Conservation (phyloP, 2,888 invertebrate species). For the Mongoloraphidia duomilia region DNA sequence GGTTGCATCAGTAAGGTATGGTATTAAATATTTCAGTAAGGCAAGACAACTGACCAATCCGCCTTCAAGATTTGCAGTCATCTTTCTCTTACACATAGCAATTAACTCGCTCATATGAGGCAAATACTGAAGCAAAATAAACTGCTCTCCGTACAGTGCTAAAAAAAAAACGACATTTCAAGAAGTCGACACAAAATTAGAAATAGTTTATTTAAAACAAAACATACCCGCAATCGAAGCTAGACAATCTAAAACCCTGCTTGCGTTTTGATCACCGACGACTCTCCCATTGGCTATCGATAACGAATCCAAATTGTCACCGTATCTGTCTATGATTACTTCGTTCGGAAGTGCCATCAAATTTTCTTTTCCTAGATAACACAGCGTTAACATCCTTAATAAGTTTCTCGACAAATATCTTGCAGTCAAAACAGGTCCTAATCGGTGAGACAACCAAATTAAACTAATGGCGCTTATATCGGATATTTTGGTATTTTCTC, state of each 20-base stretch:
- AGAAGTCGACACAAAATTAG: no score
- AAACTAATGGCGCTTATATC: constrained; percentile 80
- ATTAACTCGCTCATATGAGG: constrained; percentile 80
- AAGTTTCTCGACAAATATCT: constrained; percentile 82
- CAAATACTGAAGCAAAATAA: constrained; percentile 77
- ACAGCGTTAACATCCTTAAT: constrained; percentile 83
- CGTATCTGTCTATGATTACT: constrained; percentile 26
- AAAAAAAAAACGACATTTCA: constrained; percentile 14
- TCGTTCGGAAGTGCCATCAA: constrained; percentile 32
- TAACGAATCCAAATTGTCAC: constrained; percentile 40
- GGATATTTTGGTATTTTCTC: constrained; percentile 44
- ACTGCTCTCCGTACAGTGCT: constrained; percentile 77
- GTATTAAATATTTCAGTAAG: constrained; percentile 63
- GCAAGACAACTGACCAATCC: constrained; percentile 75
- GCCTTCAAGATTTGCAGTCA: constrained; percentile 76
- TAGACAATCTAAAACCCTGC: constrained; percentile 80
- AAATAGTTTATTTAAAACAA: constrained; percentile 4
- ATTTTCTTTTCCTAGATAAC: constrained; percentile 78
- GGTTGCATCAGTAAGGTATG: constrained; percentile 67
- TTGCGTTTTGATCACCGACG: constrained; percentile 67
- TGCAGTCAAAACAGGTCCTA: constrained; percentile 89
- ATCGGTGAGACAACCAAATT: constrained; percentile 81
- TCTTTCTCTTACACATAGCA: constrained; percentile 60
- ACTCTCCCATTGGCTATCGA: constrained; percentile 50
- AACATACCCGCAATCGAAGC: constrained; percentile 67